phyloP scores from a whole-genome alignment of 2,797 vertebrate species.

The Melanotaenia parkinsoni region DNA sequence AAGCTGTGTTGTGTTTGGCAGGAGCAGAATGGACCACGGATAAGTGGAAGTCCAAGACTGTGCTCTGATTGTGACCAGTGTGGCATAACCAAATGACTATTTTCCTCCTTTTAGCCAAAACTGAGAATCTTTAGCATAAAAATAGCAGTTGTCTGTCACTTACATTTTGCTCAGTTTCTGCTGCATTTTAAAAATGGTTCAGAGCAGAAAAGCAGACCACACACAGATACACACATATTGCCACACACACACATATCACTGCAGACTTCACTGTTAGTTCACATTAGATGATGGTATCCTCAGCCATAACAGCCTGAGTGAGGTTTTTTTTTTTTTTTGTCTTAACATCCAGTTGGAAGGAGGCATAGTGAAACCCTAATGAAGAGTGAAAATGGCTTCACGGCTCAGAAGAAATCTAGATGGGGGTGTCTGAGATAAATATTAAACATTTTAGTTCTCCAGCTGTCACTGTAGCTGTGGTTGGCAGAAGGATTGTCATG shows the following conservation, averaged over 20 bases:
- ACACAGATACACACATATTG: neutral
- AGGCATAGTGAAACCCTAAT: slow-evolving; percentile 59
- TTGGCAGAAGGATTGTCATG: slow-evolving; percentile 49
- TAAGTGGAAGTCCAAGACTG: slow-evolving; percentile 70
- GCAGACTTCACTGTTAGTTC: slow-evolving; percentile 36
- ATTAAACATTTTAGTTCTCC: slow-evolving; percentile 72
- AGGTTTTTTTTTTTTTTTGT: slow-evolving; percentile 50
- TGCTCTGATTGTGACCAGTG: slow-evolving; percentile 54
- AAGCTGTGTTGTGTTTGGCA: slow-evolving; percentile 73
- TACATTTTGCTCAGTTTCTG: slow-evolving; percentile 30
- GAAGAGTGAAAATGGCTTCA: slow-evolving; percentile 66
- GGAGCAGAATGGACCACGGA: slow-evolving; percentile 62
- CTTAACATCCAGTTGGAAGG: slow-evolving; percentile 62
- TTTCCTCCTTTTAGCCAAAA: slow-evolving; percentile 42
- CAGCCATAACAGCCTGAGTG: slow-evolving; percentile 57
- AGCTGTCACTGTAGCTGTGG: slow-evolving; percentile 69
- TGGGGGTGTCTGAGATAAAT: slow-evolving; percentile 69
- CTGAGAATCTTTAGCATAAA: slow-evolving; percentile 39
- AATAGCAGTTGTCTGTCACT: slow-evolving; percentile 47
- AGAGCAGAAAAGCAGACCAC: slow-evolving; percentile 34
- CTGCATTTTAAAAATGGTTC: slow-evolving; percentile 44
- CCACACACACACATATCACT: slow-evolving; percentile 5
- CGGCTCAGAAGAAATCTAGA: slow-evolving; percentile 52
- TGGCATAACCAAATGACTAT: slow-evolving; percentile 53
- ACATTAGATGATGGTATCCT: slow-evolving; percentile 45